These are phyloP conservation scores for Psephotus haematonotus DNA, from an alignment of 2,113 vertebrate genomes.

Conservation along the genomic window DNA sequence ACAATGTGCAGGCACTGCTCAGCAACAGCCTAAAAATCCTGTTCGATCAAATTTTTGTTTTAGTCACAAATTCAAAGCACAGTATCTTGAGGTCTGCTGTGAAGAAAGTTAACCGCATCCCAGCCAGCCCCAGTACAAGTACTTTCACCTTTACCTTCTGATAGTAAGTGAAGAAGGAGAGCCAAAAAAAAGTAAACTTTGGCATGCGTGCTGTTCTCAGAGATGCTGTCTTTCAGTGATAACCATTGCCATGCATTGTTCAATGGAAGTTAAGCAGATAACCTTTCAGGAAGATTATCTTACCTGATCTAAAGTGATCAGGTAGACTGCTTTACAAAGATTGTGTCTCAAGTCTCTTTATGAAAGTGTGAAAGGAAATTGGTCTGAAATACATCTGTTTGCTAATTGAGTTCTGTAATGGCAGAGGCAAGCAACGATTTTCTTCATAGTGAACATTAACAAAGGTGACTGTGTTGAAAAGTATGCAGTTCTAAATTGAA, in stretches of 20 bases:
- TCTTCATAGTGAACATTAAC: not conserved
- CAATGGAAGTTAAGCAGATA: not conserved
- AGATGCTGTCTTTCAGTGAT: not conserved
- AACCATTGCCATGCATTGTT: not conserved
- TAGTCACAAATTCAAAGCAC: not conserved
- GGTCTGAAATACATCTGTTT: not conserved
- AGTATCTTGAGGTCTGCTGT: not conserved
- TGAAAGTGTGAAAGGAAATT: not conserved
- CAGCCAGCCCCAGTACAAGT: not conserved
- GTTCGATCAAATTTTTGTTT: not conserved
- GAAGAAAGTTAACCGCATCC: not conserved
- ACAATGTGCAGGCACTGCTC: not conserved
- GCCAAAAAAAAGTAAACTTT: not conserved
- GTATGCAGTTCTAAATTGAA: not conserved
- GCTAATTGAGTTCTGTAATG: not conserved
- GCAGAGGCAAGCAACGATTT: not conserved
- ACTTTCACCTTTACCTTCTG: not conserved
- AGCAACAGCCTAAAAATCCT: not conserved
- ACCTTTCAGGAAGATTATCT: not conserved
- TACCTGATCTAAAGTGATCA: not conserved
- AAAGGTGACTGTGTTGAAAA: not conserved
- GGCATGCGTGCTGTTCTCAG: not conserved
- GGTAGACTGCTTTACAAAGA: not conserved
- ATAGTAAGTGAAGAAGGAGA: not conserved
- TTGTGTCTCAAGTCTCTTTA: not conserved